Base-by-base conservation (phyloP, 2,888 invertebrate species). In the Acanthosoma haemorrhoidale region DNA sequence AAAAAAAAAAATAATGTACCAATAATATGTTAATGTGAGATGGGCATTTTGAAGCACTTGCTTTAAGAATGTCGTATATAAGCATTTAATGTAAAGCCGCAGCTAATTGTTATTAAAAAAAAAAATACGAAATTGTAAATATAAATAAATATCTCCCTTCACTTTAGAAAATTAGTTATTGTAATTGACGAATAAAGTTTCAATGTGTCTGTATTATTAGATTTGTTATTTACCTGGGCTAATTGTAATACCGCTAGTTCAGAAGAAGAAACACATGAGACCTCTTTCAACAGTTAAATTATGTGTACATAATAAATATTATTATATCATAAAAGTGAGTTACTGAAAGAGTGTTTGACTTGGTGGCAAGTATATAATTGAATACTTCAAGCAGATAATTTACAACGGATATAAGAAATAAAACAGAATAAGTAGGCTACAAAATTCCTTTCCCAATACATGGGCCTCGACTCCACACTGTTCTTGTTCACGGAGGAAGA, bases 141-240 rank as follows among this genome's bases (percentile, higher is more conserved):
- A 64, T 41, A 31, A 21, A 38, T 29, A 38, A 8, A 64, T 25
- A 18, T 39, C 31, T 41, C 64, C 64, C 64, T 64, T 64, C 64
- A 41, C 39, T 64, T 41, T 64, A 64, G 64, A 25, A 2, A 41
- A 16, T 5, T 64, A 64, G 64, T 21, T 11, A 64, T 64, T 64
- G 64, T 64, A 64, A 61, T 64, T 64, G 39, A 41, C 41, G 39
- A 64, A 64, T 64, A 64, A 64, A 64, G 64, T 34, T 38, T 41
- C 38, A 64, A 64, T 64, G 64, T 64, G 41, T 64, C 64, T 64
- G 15, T 2, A 61, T 1, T 11, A n/a, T 38, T 29, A n/a, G n/a
- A n/a, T n/a, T n/a, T n/a, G n/a, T 21, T 43, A 43, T 43, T 21
- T 21, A 13, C 9, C 43, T 43, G 21, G 18, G 21, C 43, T 43